Conservation (phyloP, 2,888 invertebrate genomes). For the Morpho achilles region DNA sequence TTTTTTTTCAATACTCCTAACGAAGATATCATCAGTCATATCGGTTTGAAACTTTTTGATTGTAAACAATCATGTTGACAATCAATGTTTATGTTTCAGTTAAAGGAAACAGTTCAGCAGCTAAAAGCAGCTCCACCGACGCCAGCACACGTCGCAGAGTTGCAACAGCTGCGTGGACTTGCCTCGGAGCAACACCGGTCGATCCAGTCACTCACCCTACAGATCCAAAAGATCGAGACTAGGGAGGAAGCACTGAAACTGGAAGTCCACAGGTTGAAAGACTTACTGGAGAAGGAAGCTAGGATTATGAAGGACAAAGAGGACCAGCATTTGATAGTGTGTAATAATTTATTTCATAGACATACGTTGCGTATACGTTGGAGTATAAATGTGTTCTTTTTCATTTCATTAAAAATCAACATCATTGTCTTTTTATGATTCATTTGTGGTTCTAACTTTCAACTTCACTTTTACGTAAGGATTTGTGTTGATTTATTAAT, state of each 20-base stretch:
- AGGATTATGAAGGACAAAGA: slow-evolving; percentile 56
- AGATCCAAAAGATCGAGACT: slow-evolving; percentile 71
- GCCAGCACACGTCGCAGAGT: slow-evolving; percentile 53
- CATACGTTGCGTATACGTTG: too few species aligned
- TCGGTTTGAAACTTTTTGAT: too few species aligned
- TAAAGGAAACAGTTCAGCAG: slow-evolving; percentile 50
- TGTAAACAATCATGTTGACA: too few species aligned
- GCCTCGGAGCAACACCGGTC: slow-evolving; percentile 80
- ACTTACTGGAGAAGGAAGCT: slow-evolving; percentile 71
- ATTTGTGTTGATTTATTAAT: background rate
- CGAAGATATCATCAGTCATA: too few species aligned
- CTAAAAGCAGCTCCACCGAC: slow-evolving; percentile 48
- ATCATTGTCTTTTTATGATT: too few species aligned
- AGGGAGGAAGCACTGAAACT: slow-evolving; percentile 73
- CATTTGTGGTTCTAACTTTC: too few species aligned
- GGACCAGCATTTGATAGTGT: slow-evolving; percentile 51
- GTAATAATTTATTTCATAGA: slow-evolving; percentile 3
- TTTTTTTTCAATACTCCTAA: too few species aligned
- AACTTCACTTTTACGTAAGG: background rate
- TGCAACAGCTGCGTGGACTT: slow-evolving; percentile 65
- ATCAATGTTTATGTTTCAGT: slow-evolving; percentile 35
- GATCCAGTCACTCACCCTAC: slow-evolving; percentile 72
- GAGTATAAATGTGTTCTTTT: too few species aligned
- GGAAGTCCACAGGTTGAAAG: slow-evolving; percentile 63
- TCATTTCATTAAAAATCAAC: too few species aligned